Base-by-base conservation (phyloP, 1,140 invertebrate species). In the Diabrotica virgifera region DNA sequence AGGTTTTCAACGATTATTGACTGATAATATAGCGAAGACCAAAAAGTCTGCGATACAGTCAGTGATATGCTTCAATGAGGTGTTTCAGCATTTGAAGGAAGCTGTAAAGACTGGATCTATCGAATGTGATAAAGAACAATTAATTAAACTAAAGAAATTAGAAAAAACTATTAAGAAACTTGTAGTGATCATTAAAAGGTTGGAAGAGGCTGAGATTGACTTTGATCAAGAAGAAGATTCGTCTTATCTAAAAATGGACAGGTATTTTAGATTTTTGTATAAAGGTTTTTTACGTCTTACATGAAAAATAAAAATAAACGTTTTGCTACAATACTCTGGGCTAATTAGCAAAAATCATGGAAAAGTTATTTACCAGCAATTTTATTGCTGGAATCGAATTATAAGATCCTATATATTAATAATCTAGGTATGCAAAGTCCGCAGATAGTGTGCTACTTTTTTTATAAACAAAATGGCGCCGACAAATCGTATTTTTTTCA, bases 161-260 rank as follows among this genome's bases (percentile, higher is more conserved):
- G 75, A 80, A 64, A 76, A 76, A 6, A 70, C 79, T 0, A 79
- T 86, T 66, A 65, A 76, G 55, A 65, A 72, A 6, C 78, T 84
- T 24, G 70, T 80, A 9, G 77, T 74, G 57, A 76, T 68, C 8
- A 84, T 87, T n/a, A 79, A 80, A 52, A 68, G 77, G 10, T 63
- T 83, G 8, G 82, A 84, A 65, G 72, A 73, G 40, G 69, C 76
- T 24, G 80, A 82, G 64, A 77, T 83, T 5, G 75, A 84, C 59
- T 83, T 79, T 66, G 78, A 78, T 65, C 82, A 83, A 56, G 82
- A 83, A 35, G 78, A 80, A 10, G 72, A 80, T 70, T 86, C 85
- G 40, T 72, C 73, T 53, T 87, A 83, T 73, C 74, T 86, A 10
- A 78, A 82, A 71, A 70, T 82, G 11, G 82, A 83, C 52, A 80